These are phyloP conservation scores for Delphinus delphis DNA, from an alignment of 2,113 vertebrate species.

Conservation along the genomic window DNA sequence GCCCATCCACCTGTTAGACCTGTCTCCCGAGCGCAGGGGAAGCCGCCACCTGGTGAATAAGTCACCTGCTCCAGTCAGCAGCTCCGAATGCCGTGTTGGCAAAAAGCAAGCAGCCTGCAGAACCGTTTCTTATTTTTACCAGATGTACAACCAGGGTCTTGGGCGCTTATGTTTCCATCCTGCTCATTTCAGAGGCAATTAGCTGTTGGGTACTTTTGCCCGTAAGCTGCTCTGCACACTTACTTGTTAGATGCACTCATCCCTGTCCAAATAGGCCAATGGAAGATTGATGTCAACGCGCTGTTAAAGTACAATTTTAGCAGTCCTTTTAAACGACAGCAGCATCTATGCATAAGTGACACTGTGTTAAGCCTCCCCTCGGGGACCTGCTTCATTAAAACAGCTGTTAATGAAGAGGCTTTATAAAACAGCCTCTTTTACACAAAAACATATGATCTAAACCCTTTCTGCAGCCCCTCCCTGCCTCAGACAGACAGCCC, in stretches of 20 bases:
- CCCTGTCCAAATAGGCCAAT: constrained; percentile 33
- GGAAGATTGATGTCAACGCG: constrained; percentile 52
- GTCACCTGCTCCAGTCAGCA: not conserved
- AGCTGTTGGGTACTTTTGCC: not conserved
- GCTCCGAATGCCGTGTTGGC: not conserved
- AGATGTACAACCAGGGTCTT: not conserved
- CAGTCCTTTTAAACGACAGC: constrained; percentile 75
- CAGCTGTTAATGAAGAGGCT: constrained; percentile 72
- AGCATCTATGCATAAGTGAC: constrained; percentile 67
- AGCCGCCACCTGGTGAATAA: not conserved
- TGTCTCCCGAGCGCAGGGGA: rapidly evolving
- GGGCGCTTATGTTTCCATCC: not conserved
- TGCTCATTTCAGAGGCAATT: not conserved
- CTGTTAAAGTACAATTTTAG: constrained; percentile 71
- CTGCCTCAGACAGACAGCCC: constrained; percentile 67
- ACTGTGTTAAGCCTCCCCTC: constrained; percentile 66
- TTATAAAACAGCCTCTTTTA: constrained; percentile 76
- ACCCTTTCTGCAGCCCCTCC: constrained; percentile 56
- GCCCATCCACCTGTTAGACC: rapidly evolving
- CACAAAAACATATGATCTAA: constrained; percentile 78
- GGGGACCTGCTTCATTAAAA: constrained; percentile 80
- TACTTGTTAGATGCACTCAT: not conserved
- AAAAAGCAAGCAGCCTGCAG: not conserved
- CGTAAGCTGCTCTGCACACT: not conserved
- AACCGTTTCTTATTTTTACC: not conserved